Evolutionary conservation across 2,888 invertebrate genomes (phyloP).

Genomic region (Harpagoxenus sublaevis): DNA sequence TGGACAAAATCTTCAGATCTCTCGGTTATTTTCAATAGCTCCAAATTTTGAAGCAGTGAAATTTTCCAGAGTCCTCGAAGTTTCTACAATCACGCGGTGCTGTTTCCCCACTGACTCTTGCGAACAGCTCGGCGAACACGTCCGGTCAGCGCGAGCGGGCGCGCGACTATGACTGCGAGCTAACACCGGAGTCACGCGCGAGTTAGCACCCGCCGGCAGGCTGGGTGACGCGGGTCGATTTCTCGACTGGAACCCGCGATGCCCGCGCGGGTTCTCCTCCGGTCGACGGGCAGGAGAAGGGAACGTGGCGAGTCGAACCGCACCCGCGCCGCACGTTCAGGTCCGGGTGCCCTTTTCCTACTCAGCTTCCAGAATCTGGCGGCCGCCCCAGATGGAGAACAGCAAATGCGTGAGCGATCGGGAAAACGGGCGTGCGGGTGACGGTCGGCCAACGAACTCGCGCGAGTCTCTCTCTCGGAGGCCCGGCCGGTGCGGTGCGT

Average conservation of each 20-base stretch:
- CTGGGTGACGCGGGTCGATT: slow-evolving; percentile 41
- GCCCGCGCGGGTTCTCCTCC: slow-evolving; percentile 7
- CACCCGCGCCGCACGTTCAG: not conserved
- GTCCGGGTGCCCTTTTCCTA: slow-evolving; percentile 1
- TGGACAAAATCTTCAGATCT: not conserved
- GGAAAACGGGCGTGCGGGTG: slow-evolving; percentile 47
- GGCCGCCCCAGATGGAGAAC: not conserved
- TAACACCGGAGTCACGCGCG: slow-evolving; percentile 77
- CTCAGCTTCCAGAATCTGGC: not conserved
- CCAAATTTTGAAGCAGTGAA: not conserved
- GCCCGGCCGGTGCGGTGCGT: slow-evolving; percentile 19
- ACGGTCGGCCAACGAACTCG: slow-evolving; percentile 84
- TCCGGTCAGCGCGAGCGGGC: slow-evolving; percentile 41
- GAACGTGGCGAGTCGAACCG: slow-evolving; percentile 10
- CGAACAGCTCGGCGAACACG: slow-evolving; percentile 24
- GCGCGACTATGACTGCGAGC: slow-evolving; percentile 54
- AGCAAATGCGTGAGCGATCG: slow-evolving; percentile 26
- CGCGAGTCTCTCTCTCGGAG: slow-evolving; percentile 58
- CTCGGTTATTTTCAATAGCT: not conserved
- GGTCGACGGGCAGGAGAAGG: not conserved
- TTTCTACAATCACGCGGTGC: not conserved
- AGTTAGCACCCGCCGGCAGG: slow-evolving; percentile 68
- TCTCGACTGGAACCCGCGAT: slow-evolving; percentile 41
- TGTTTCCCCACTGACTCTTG: slow-evolving; percentile 16
- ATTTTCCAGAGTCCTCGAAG: not conserved